Evolutionary conservation across 2,797 vertebrate genomes (phyloP), one percentile per base, ranked within the genome.

Genomic region (Sebastes diploproa): DNA sequence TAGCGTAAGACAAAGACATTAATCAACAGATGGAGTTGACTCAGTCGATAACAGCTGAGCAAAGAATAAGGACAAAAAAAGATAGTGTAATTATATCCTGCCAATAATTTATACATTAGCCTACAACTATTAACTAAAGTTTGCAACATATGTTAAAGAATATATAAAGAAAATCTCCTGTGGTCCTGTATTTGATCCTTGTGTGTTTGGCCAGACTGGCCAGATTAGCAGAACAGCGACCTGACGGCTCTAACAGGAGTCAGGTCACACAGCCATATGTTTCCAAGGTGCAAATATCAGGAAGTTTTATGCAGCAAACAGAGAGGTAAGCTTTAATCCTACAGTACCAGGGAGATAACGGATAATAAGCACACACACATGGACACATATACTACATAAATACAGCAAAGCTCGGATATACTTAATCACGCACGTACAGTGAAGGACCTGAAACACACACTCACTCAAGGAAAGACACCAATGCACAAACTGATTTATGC

Each of bases 221-320:
- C 73, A 72, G 55, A 90, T 87, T 77, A 85, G 77, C 70, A 23
- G 32, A 58, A 58, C 78, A 60, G 50, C 2, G 74, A 86, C 77
- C 87, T 0, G 18, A n/a, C 4, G 16, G 1, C 68, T 55, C 50
- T 32, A 74, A 83, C 65, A 80, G 38, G 52, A 70, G 59, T 67
- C 60, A 34, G 87, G 87, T 78, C 79, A 80, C 70, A 8, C 23
- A 75, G 65, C 61, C 83, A 72, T 80, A 76, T 75, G 85, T 75
- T 76, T 64, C 73, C 75, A 77, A 75, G 80, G 78, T 78, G 82
- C 62, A 88, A 90, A 80, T 50, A 86, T 77, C 75, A 86, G 76
- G 77, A 90, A 59, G 69, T 76, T 92, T 90, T 59, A 87, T 86
- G 78, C 73, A 66, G 78, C 72, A 65, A 30, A 63, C 67, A 61